Evolutionary conservation across 1,140 invertebrate genomes (phyloP).

Genomic region (Fopius arisanus): DNA sequence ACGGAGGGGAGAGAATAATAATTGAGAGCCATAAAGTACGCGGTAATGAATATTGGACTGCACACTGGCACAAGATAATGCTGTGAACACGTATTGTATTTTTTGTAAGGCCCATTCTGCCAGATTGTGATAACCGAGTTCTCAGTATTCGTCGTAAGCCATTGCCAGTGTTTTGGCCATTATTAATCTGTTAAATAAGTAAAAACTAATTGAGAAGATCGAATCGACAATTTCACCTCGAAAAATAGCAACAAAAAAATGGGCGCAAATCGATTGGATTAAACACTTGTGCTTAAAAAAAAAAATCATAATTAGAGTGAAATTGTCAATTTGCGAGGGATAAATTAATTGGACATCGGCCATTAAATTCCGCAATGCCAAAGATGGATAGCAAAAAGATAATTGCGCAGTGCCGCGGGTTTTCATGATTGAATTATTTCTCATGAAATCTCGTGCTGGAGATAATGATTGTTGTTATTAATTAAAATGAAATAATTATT

Average conservation of each 20-base stretch:
- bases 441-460: background rate
- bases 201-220: background rate
- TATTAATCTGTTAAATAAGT: background rate
- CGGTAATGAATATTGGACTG: constrained; percentile 16
- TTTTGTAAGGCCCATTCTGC: constrained; percentile 62
- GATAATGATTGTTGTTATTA: constrained; percentile 28
- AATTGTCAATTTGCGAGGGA: background rate
- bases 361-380: constrained; percentile 41
- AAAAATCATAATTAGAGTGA: background rate
- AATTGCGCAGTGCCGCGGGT: background rate
- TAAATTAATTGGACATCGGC: background rate
- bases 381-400: constrained; percentile 36
- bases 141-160: constrained; percentile 48
- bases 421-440: constrained; percentile 1
- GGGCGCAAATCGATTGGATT: background rate
- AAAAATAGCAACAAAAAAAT: background rate
- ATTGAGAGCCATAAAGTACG: constrained; percentile 11
- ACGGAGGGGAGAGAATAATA: background rate
- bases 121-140: constrained; percentile 64
- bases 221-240: constrained; percentile 15
- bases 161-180: constrained; percentile 38
- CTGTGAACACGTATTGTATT: constrained; percentile 61
- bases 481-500: constrained; percentile 42
- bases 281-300: background rate
- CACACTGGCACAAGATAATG: constrained; percentile 44